phyloP scores from a whole-genome alignment of 1,140 invertebrate genomes.

The Ceratosolen fusciceps region DNA sequence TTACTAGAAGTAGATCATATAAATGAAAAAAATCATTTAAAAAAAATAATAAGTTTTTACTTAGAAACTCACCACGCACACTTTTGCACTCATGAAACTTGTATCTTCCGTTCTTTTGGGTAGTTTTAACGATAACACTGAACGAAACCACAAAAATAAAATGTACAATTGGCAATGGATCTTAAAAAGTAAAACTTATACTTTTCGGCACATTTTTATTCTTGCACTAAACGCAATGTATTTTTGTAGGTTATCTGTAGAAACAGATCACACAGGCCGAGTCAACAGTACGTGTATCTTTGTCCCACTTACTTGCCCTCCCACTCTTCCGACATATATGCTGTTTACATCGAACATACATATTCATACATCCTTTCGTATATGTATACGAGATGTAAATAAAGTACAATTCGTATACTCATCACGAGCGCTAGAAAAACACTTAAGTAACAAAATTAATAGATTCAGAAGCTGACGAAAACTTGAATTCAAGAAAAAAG shows the following conservation, averaged over 20 bases:
- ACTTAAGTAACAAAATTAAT: too few species aligned
- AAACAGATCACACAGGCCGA: constrained; percentile 4
- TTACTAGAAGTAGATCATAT: neutral
- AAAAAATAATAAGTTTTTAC: neutral
- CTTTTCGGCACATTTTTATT: constrained; percentile 19
- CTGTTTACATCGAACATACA: too few species aligned
- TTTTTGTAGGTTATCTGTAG: constrained; percentile 40
- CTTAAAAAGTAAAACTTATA: neutral
- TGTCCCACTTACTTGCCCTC: too few species aligned
- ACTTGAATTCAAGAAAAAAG: too few species aligned
- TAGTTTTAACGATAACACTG: too few species aligned
- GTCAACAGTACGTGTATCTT: neutral
- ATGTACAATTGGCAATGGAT: neutral
- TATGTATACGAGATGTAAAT: too few species aligned
- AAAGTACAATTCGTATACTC: too few species aligned
- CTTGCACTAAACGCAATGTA: neutral
- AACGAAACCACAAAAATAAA: neutral
- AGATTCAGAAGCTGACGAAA: too few species aligned
- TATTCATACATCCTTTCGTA: too few species aligned
- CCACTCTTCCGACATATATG: too few species aligned
- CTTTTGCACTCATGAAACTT: constrained; percentile 26
- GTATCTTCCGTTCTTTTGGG: neutral
- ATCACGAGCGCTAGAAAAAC: too few species aligned
- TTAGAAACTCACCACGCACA: constrained; percentile 35
- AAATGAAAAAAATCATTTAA: neutral